Conservation (phyloP, 2,797 vertebrate genomes). For the Hapalemur alaotrensis region DNA sequence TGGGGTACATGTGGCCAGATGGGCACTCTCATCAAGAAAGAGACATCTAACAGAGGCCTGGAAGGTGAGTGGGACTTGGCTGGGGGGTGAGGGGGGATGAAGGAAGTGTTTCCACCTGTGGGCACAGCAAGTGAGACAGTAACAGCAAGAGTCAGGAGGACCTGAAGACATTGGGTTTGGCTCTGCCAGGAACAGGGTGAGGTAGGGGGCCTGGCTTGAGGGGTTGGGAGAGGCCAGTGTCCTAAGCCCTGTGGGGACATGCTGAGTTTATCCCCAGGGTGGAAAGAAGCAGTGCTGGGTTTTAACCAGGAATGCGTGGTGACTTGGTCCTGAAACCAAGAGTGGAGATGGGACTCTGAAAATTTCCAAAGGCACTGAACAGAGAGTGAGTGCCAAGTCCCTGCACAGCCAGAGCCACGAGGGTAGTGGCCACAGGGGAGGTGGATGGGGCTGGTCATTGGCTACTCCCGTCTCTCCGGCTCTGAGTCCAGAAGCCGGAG, state of each 20-base stretch:
- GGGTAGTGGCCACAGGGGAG: background rate
- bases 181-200: background rate
- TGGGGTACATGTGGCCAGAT: rapidly evolving
- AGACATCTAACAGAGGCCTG: background rate
- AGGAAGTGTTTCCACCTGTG: rapidly evolving
- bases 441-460: rapidly evolving
- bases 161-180: background rate
- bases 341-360: background rate
- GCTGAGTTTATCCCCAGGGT: background rate
- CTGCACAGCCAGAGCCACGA: background rate
- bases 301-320: background rate
- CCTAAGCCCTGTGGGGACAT: too few species aligned
- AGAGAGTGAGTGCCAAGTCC: background rate
- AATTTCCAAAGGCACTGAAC: background rate
- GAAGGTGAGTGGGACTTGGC: background rate
- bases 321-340: background rate
- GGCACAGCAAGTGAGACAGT: background rate
- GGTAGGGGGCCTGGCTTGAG: background rate
- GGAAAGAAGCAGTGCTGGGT: background rate
- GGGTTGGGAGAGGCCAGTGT: background rate
- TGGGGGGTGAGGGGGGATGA: rapidly evolving
- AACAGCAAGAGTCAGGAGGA: background rate
- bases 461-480: too few species aligned
- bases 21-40: background rate
- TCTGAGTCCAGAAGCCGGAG: background rate